A percentile compares a stretch with the other conserved stretches of the same genome.
Conservation (phyloP, 2,888 invertebrate species). For the Ctenicera cuprea region DNA sequence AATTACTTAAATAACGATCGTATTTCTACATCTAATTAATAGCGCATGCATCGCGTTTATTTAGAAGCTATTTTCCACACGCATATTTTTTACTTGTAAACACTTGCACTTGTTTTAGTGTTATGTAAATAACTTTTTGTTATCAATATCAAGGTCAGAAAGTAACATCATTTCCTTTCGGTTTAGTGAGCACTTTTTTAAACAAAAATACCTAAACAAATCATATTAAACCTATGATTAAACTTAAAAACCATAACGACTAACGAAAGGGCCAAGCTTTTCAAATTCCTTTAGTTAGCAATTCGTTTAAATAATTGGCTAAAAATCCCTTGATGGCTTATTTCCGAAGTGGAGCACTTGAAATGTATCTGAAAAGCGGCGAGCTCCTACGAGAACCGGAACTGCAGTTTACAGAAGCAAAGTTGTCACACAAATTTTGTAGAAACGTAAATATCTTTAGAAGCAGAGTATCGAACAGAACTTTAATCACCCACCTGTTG, state of each 20-base stretch:
- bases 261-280: slow-evolving; percentile 19
- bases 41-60: background rate
- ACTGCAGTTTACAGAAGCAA: slow-evolving; percentile 4
- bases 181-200: too few species aligned
- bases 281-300: slow-evolving; percentile 6
- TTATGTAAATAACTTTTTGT: slow-evolving; percentile 11
- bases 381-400: background rate
- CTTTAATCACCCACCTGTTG: slow-evolving; percentile 56
- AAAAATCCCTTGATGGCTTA: background rate
- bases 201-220: too few species aligned
- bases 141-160: too few species aligned
- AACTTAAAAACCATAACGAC: background rate
- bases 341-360: slow-evolving; percentile 2
- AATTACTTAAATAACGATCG: slow-evolving; percentile 4
- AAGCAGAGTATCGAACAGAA: slow-evolving; percentile 25
- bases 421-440: slow-evolving; percentile 1
- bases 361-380: background rate
- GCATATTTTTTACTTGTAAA: background rate
- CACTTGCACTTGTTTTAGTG: slow-evolving; percentile 27
- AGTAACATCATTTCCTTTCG: background rate
- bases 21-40: slow-evolving; percentile 8
- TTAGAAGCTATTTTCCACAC: slow-evolving; percentile 2
- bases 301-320: background rate
- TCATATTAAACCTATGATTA: too few species aligned
- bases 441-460: slow-evolving; percentile 23